Percentiles rank a stretch among this genome's conserved stretches.
These are phyloP conservation scores for Drosophila mayri DNA, from an alignment of 1,140 invertebrate species.

Conservation along the genomic window DNA sequence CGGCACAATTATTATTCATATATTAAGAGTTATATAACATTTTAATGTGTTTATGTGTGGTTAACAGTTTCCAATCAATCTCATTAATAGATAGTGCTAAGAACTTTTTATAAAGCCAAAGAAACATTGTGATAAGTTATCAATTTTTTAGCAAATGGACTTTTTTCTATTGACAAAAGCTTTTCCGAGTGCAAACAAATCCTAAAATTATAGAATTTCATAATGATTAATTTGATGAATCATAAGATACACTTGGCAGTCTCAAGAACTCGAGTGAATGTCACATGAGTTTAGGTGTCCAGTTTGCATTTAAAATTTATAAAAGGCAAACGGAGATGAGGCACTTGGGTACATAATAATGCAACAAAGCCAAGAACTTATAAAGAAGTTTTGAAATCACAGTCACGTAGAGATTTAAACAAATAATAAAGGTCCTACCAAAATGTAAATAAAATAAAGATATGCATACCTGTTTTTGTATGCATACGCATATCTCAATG, in stretches of 20 bases:
- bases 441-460: neutral
- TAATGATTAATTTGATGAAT: too few species aligned
- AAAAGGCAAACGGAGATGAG: conserved; percentile 31
- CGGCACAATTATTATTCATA: neutral
- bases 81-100: too few species aligned
- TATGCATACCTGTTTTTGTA: neutral
- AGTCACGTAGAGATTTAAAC: conserved; percentile 20
- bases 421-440: too few species aligned
- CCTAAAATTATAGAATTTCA: neutral
- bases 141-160: neutral
- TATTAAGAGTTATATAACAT: neutral
- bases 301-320: conserved; percentile 1
- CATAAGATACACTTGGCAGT: neutral
- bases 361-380: neutral
- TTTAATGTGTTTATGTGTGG: neutral
- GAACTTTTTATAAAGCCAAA: neutral
- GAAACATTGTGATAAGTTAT: neutral
- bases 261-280: too few species aligned
- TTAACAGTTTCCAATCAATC: neutral
- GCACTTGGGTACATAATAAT: conserved; percentile 20
- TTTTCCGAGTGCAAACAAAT: neutral
- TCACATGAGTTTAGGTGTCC: too few species aligned
- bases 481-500: neutral
- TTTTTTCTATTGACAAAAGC: neutral
- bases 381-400: conserved; percentile 1